A percentile compares a stretch with the other conserved stretches of the same genome.
These are phyloP conservation scores for Agrenia bidenticulata DNA, from an alignment of 2,888 invertebrate species.

Conservation along the genomic window DNA sequence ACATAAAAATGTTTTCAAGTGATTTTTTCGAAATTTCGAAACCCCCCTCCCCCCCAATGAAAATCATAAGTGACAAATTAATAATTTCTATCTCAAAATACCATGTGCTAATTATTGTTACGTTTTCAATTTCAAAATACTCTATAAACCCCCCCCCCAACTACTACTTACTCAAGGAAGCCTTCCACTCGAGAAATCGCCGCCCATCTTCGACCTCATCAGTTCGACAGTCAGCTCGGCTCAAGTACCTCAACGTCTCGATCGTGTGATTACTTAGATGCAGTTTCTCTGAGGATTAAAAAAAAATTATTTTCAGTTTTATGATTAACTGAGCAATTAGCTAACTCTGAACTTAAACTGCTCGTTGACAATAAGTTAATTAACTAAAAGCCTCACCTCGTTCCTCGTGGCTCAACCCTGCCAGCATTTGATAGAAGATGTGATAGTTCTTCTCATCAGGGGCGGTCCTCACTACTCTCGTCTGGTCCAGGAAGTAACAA, in stretches of 20 bases:
- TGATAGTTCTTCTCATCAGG: conserved; percentile 92
- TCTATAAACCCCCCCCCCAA: no score
- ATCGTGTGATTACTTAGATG: conserved; percentile 83
- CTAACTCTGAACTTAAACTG: no score
- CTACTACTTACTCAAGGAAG: conserved; percentile 68
- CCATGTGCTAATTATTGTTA: no score
- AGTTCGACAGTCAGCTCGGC: conserved; percentile 66
- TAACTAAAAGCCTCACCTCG: conserved; percentile 59
- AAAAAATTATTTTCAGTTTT: no score
- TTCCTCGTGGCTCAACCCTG: conserved; percentile 84
- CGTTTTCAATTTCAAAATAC: no score
- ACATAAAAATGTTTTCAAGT: no score
- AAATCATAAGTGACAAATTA: no score
- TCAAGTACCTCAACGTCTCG: conserved; percentile 78
- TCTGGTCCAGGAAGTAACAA: conserved; percentile 92
- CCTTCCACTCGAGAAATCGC: conserved; percentile 89
- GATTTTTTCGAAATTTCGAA: no score
- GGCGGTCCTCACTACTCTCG: conserved; percentile 81
- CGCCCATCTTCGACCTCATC: conserved; percentile 67
- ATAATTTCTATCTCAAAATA: no score
- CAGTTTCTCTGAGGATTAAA: conserved; percentile 66
- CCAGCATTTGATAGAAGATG: conserved; percentile 93
- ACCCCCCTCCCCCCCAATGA: no score
- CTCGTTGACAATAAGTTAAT: not conserved
- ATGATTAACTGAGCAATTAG: no score